Evolutionary conservation across 2,888 invertebrate species (phyloP).

Genomic region (Synergus japonicus): DNA sequence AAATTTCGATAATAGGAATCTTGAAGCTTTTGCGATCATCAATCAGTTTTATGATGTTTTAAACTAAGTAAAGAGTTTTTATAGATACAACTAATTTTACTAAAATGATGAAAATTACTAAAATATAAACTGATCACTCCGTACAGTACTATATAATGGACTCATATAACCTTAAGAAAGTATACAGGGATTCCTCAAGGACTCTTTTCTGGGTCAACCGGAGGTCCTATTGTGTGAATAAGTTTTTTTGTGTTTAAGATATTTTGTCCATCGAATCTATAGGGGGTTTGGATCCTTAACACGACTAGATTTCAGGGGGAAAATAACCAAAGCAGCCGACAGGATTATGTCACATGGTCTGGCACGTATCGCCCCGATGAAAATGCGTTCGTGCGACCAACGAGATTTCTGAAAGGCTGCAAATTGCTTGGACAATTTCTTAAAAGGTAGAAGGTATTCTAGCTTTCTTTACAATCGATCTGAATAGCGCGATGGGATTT

Average conservation of each 20-base stretch:
- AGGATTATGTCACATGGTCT: constrained; percentile 74
- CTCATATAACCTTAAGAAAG: constrained; percentile 36
- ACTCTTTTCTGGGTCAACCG: constrained; percentile 60
- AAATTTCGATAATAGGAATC: too few relatives aligned
- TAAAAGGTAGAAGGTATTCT: constrained; percentile 50
- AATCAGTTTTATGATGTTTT: too few relatives aligned
- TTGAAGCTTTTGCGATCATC: too few relatives aligned
- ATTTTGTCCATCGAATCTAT: constrained; percentile 36
- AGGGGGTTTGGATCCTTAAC: constrained; percentile 28
- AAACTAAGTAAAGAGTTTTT: too few relatives aligned
- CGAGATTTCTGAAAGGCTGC: constrained; percentile 69
- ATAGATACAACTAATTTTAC: too few relatives aligned
- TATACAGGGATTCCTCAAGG: constrained; percentile 43
- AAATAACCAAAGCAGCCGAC: constrained; percentile 62
- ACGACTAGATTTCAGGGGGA: constrained; percentile 44
- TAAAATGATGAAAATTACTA: neutral
- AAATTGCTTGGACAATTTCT: constrained; percentile 75
- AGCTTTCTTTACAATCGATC: constrained; percentile 59
- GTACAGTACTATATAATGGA: neutral
- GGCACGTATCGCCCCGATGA: constrained; percentile 62
- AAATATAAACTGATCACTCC: neutral
- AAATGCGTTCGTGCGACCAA: constrained; percentile 60
- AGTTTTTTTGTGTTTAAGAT: constrained; percentile 57
- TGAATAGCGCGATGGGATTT: constrained; percentile 59
- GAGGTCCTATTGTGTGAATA: constrained; percentile 53